Base-by-base conservation (phyloP, 2,113 vertebrate species). In the Brachypodius melanocephalos region DNA sequence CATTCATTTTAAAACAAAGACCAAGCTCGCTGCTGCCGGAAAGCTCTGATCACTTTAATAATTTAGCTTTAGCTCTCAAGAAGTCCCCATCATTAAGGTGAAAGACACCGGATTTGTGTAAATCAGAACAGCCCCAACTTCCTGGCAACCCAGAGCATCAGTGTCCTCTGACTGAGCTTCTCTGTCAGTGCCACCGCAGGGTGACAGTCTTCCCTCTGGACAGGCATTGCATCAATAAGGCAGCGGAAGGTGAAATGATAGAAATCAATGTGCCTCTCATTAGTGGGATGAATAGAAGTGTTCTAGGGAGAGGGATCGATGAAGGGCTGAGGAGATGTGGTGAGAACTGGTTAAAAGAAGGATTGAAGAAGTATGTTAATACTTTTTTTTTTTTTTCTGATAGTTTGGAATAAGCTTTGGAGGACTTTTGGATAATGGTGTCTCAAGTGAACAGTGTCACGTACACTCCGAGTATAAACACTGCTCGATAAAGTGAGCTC, bases 191-290 rank as follows among this genome's bases (percentile, higher is more conserved):
- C 45, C 61, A 73, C 20, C 7, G 4, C 38, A 29, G 7, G 25
- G 51, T 17, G 63, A 31, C 67, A 34, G 34, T 72, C 29, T 43
- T 74, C 69, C 36, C 65, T 55, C 65, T 17, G 29, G 38, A 9
- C 49, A 49, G 26, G 42, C 9, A 0, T 12, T 8, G 31, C 62
- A 46, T 85, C 74, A 7, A 58, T 85, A 61, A 75, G 62, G 28
- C 48, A 85, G 8, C 7, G 0, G 4, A 61, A 91, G 66, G 69
- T 74, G 74, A 78, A 75, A 38, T 5, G 38, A 8, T 6, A 15
- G 49, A 91, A 90, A 94, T 92, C 90, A 69, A 91, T 90, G 63
- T 77, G 63, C 42, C 9, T 88, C 82, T 85, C 46, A 17, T 88
- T 62, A 94, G 12, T 10, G 34, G 86, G 82, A 85, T 7, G 20